These are phyloP conservation scores for Seriola quinqueradiata DNA, from an alignment of 2,113 vertebrate genomes.

Conservation along the genomic window DNA sequence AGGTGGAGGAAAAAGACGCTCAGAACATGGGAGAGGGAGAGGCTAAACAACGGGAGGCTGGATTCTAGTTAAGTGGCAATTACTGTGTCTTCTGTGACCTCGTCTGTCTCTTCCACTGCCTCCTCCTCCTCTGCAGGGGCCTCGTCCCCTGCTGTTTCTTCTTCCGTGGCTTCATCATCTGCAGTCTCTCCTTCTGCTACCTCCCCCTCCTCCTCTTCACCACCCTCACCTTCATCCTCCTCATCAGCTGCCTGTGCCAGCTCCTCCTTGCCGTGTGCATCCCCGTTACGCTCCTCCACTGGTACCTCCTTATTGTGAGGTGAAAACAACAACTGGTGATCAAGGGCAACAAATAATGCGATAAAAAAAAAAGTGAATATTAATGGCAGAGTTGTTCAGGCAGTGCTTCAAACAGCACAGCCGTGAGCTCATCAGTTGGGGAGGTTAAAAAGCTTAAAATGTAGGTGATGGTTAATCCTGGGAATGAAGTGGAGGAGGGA, in stretches of 20 bases:
- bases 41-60: conserved; percentile 9
- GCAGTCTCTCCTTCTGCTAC: conserved; percentile 31
- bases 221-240: conserved; percentile 32
- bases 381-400: background rate
- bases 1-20: conserved; percentile 35
- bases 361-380: background rate
- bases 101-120: conserved; percentile 54
- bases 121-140: conserved; percentile 33
- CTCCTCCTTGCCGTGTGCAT: conserved; percentile 60
- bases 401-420: conserved; percentile 1
- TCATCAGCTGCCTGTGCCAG: conserved; percentile 33
- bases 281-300: conserved; percentile 73
- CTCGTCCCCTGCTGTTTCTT: conserved; percentile 48
- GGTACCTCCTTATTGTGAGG: conserved; percentile 72
- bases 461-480: conserved; percentile 9
- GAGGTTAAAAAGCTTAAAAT: background rate
- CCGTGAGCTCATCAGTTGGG: conserved; percentile 5
- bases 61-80: conserved; percentile 54
- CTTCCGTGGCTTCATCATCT: conserved; percentile 50
- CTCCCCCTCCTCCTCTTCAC: conserved; percentile 44
- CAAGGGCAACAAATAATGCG: conserved; percentile 9
- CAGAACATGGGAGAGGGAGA: conserved; percentile 28
- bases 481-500: conserved; percentile 5
- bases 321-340: conserved; percentile 54
- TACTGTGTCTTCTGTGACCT: conserved; percentile 79